Evolutionary conservation across 2,888 invertebrate species (phyloP).

Genomic region (Aphidius colemani): DNA sequence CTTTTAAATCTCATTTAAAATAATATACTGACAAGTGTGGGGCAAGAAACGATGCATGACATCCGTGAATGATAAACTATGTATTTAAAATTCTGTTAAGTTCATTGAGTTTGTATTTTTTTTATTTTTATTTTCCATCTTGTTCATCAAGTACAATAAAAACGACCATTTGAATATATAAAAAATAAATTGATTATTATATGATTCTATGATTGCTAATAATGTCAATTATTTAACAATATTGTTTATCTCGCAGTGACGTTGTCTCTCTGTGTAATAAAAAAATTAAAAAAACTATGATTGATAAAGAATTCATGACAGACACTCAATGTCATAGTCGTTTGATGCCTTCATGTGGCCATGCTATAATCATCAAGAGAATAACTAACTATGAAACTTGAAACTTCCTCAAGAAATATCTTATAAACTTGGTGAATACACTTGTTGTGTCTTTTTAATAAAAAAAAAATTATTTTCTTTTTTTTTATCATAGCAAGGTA

Average conservation of each 20-base stretch:
- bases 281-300: not conserved
- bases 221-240: not conserved
- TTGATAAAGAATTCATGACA: slow-evolving; percentile 11
- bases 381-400: too few relatives aligned
- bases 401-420: too few relatives aligned
- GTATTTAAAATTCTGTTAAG: slow-evolving; percentile 5
- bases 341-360: too few relatives aligned
- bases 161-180: not conserved
- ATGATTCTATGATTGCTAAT: not conserved
- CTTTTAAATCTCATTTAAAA: too few relatives aligned
- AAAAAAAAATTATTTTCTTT: too few relatives aligned
- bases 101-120: not conserved
- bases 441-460: too few relatives aligned
- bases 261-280: too few relatives aligned
- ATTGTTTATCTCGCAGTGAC: not conserved
- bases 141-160: slow-evolving; percentile 2
- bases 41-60: slow-evolving; percentile 17
- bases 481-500: too few relatives aligned
- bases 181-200: not conserved
- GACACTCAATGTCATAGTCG: too few relatives aligned
- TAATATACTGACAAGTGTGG: not conserved
- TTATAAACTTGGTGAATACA: too few relatives aligned
- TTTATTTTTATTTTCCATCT: not conserved
- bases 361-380: too few relatives aligned
- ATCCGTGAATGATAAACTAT: slow-evolving; percentile 15